Base-by-base conservation (phyloP, 2,888 invertebrate genomes). In the Proisotoma minuta region DNA sequence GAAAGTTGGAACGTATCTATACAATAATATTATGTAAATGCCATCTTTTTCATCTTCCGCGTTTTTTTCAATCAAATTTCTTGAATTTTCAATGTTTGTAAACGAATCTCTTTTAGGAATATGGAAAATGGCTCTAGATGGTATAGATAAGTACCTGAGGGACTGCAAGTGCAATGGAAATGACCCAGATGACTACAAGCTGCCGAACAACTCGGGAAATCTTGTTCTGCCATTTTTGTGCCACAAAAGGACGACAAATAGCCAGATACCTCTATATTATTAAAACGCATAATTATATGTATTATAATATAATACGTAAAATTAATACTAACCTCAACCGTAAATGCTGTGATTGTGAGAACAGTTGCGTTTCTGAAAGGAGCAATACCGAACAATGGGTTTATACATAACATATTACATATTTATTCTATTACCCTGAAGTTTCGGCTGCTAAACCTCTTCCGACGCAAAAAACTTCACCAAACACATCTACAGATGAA, bases 121-220 rank as follows among this genome's bases (percentile, higher is more conserved):
- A 74, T 15, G 92, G 82, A 53, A 15, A 2, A 90, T 89, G 74
- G 88, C 89, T 76, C 91, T 87, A n/a, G n/a, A n/a, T n/a, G n/a
- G n/a, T n/a, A n/a, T n/a, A n/a, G n/a, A n/a, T n/a, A 75, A 88
- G 83, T 1, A 88, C 89, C 78, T 88, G 88, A 0, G 92, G 79
- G 29, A 79, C 72, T 20, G 79, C 77, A 48, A 77, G 77, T 3
- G 56, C 58, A 34, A 76, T 74, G 5, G 79, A 77, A 15, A 79
- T 69, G 3, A 77, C 63, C 81, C 81, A 81, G 48, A 80, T 78
- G 39, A 76, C 69, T 23, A 77, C 68, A 49, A 82, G 79, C 34
- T 78, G 76, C 52, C 78, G 75, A 23, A 79, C 73, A 27, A 79
- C 80, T 3, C 81, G 76, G 18, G 77, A 75, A 28, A 81, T 74